Evolutionary conservation across 2,113 vertebrate genomes (phyloP).

Genomic region (Chelonoidis abingdonii): DNA sequence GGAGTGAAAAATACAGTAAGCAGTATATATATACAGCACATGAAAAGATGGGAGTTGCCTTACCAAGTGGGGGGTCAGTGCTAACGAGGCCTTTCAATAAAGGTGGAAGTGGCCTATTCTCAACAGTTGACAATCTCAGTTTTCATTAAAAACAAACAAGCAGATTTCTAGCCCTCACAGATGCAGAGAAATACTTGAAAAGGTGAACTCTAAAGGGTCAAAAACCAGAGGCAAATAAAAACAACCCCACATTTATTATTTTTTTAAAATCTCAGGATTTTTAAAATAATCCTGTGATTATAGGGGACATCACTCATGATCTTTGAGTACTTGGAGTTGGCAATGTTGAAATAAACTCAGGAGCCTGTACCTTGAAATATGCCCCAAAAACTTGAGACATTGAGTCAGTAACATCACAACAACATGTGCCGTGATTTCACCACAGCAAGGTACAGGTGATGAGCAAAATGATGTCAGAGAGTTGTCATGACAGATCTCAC

Average conservation of each 20-base stretch:
- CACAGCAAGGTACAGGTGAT: conserved; percentile 14
- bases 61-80: no score
- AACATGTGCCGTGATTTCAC: neutral
- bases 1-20: no score
- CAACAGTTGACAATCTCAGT: no score
- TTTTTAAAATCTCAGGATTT: neutral
- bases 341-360: neutral
- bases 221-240: neutral
- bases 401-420: conserved; percentile 3
- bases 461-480: neutral
- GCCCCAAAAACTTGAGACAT: neutral
- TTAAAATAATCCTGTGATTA: neutral
- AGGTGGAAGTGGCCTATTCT: no score
- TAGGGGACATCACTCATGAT: neutral
- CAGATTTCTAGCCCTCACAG: neutral
- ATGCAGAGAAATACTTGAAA: neutral
- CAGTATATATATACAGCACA: no score
- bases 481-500: no score
- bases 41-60: no score
- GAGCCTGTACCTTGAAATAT: neutral
- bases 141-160: neutral
- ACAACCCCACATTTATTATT: neutral
- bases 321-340: neutral
- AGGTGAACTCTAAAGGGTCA: neutral
- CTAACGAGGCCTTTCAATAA: no score